These are phyloP conservation scores for Petrocephalus schoutedeni DNA, from an alignment of 2,797 vertebrate genomes.

Conservation along the genomic window DNA sequence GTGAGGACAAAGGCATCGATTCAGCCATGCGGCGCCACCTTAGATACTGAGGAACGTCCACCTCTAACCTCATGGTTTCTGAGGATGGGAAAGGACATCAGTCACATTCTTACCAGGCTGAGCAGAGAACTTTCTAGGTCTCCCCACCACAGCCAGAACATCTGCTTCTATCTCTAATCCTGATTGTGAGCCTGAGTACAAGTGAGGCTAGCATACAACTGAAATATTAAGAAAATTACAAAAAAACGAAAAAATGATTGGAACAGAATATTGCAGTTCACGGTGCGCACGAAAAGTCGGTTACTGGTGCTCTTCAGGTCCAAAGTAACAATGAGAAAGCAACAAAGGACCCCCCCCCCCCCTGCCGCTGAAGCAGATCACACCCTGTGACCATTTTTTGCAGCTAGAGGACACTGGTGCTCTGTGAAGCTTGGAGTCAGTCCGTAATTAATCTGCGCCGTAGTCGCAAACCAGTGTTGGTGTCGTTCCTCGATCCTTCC, in stretches of 20 bases:
- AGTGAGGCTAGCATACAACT: not conserved
- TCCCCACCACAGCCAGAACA: not conserved
- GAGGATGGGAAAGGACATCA: constrained; percentile 58
- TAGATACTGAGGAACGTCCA: not conserved
- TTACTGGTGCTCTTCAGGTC: not conserved
- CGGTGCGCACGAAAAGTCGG: not conserved
- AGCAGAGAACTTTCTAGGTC: constrained; percentile 44
- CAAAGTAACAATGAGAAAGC: not conserved
- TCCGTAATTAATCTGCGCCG: not conserved
- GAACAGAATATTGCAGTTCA: not conserved
- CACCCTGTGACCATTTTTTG: not conserved
- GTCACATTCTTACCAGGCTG: constrained; percentile 58
- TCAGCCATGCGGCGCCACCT: constrained; percentile 41
- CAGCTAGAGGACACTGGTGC: not conserved
- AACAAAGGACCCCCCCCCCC: not conserved
- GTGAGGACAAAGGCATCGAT: constrained; percentile 52
- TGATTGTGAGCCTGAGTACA: not conserved
- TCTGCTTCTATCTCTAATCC: not conserved
- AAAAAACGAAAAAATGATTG: not conserved
- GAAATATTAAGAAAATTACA: not conserved
- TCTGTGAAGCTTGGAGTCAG: not conserved
- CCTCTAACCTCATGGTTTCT: constrained; percentile 30
- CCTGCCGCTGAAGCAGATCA: not conserved
- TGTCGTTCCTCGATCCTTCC: not conserved
- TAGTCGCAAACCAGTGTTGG: not conserved